A percentile compares a stretch with the other conserved stretches of the same genome.
These are phyloP conservation scores for Salvator merianae DNA, from an alignment of 2,113 vertebrate species.

Conservation along the genomic window DNA sequence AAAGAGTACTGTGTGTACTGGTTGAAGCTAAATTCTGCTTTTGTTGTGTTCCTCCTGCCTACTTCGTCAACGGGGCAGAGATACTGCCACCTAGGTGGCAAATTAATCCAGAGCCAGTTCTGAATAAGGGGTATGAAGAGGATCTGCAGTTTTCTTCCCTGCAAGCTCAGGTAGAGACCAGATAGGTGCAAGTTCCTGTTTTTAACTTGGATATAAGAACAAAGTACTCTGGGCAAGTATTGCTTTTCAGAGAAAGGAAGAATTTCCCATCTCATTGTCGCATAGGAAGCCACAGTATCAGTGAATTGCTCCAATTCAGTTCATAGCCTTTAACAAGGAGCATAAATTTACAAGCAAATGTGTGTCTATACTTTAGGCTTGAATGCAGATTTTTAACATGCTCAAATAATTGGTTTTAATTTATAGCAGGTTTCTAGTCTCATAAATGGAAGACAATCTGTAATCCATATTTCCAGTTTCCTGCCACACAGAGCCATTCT, in stretches of 20 bases:
- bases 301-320: background rate
- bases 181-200: background rate
- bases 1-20: too few species aligned
- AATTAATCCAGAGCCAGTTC: background rate
- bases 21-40: too few species aligned
- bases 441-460: too few species aligned
- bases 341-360: too few species aligned
- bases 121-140: slow-evolving; percentile 53
- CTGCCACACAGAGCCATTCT: too few species aligned
- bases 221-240: background rate
- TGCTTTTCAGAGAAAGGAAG: too few species aligned
- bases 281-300: background rate
- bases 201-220: background rate
- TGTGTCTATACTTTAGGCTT: background rate
- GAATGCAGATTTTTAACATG: too few species aligned
- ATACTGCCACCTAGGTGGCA: fast-evolving
- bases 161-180: too few species aligned
- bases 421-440: too few species aligned
- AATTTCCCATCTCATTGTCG: too few species aligned
- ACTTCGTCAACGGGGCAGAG: fast-evolving
- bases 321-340: background rate
- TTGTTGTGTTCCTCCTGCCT: background rate
- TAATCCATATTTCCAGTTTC: too few species aligned
- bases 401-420: too few species aligned
- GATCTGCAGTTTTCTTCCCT: slow-evolving; percentile 26